Percentiles rank a stretch among this genome's conserved stretches.
Evolutionary conservation across 2,113 vertebrate species (phyloP).

Genomic region (Pogonocichla stellata): DNA sequence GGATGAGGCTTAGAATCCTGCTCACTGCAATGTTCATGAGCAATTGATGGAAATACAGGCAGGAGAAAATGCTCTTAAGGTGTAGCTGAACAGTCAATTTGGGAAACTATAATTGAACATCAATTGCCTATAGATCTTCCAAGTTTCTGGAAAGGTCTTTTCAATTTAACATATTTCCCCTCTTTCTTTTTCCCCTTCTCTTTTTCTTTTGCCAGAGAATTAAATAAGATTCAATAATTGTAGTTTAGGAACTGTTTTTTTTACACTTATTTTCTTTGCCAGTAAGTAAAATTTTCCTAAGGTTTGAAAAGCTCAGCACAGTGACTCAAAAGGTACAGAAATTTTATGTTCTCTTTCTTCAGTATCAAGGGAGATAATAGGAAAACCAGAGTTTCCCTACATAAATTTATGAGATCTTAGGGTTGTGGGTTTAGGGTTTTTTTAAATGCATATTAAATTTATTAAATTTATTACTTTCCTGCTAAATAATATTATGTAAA

Average conservation of each 20-base stretch:
- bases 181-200: neutral
- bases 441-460: neutral
- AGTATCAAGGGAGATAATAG: neutral
- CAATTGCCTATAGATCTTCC: neutral
- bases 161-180: neutral
- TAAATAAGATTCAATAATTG: neutral
- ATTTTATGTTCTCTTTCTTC: neutral
- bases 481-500: neutral
- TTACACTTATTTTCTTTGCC: neutral
- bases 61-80: neutral
- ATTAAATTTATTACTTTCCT: neutral
- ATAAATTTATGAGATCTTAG: neutral
- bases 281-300: neutral
- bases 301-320: neutral
- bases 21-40: neutral
- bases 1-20: neutral
- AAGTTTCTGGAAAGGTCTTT: neutral
- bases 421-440: fast-evolving
- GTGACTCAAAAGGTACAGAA: neutral
- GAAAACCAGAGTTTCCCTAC: neutral
- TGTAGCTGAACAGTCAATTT: neutral
- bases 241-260: neutral
- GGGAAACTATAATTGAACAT: neutral
- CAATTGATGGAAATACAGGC: neutral
- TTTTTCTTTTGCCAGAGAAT: neutral